Evolutionary conservation across 2,888 invertebrate species (phyloP).

Genomic region (Tiliacea aurago): DNA sequence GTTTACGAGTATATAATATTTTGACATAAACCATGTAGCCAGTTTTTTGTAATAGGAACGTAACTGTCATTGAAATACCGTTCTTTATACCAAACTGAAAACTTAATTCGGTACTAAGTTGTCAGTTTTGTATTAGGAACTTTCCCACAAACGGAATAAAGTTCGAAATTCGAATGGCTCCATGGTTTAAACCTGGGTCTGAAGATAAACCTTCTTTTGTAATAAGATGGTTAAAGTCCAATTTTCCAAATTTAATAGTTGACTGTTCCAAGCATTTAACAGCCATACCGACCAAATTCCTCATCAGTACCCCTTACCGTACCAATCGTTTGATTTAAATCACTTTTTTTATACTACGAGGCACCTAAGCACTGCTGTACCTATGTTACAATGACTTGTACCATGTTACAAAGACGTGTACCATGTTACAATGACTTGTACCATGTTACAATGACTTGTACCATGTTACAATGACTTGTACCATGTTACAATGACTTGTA

Average conservation of each 20-base stretch:
- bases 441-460: background rate
- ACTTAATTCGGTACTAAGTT: too few relatives aligned
- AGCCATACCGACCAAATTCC: background rate
- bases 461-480: background rate
- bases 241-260: background rate
- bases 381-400: conserved; percentile 20
- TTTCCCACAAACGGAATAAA: too few relatives aligned
- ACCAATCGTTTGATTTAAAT: background rate
- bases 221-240: too few relatives aligned
- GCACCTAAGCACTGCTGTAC: conserved; percentile 48
- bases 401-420: conserved; percentile 2
- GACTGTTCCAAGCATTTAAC: background rate
- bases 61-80: too few relatives aligned
- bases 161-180: too few relatives aligned
- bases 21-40: too few relatives aligned
- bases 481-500: background rate
- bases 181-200: too few relatives aligned
- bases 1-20: too few relatives aligned
- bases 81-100: too few relatives aligned
- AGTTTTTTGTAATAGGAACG: too few relatives aligned
- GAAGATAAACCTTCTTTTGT: too few relatives aligned
- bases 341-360: background rate
- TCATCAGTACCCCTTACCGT: background rate
- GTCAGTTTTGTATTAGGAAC: too few relatives aligned
- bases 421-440: conserved; percentile 18